These are phyloP conservation scores for Styela clava DNA, from an alignment of 23 tunicate genomes.

Conservation along the genomic window DNA sequence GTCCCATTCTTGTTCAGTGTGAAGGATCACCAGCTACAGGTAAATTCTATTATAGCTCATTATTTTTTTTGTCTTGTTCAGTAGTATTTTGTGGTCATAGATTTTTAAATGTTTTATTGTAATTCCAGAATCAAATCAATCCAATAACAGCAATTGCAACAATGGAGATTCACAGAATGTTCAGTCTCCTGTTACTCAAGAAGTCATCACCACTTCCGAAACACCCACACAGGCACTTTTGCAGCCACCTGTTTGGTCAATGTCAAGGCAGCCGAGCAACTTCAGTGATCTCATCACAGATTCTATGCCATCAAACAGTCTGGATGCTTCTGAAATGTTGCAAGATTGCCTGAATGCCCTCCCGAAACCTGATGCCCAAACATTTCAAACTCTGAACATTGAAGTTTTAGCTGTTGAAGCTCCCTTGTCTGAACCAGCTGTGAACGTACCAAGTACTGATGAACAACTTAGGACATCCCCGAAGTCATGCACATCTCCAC, in stretches of 20 bases:
- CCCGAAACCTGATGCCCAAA: neutral
- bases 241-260: neutral
- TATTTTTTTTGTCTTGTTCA: no score
- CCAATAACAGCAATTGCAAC: neutral
- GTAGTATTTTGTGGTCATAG: no score
- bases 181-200: neutral
- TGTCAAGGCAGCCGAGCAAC: neutral
- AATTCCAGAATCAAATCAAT: neutral
- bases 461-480: neutral
- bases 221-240: no score
- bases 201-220: constrained; percentile 1
- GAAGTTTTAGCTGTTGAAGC: neutral
- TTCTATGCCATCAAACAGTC: constrained; percentile 4
- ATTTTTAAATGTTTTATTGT: no score
- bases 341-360: constrained; percentile 5
- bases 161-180: neutral
- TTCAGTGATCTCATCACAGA: constrained; percentile 4
- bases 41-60: neutral
- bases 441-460: neutral
- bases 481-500: neutral
- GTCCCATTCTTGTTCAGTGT: neutral
- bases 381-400: neutral
- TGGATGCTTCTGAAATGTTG: constrained; percentile 4
- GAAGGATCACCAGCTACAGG: constrained; percentile 3
- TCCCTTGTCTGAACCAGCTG: neutral